These are phyloP conservation scores for Stegastes partitus DNA, from an alignment of 2,113 vertebrate genomes.

Conservation along the genomic window DNA sequence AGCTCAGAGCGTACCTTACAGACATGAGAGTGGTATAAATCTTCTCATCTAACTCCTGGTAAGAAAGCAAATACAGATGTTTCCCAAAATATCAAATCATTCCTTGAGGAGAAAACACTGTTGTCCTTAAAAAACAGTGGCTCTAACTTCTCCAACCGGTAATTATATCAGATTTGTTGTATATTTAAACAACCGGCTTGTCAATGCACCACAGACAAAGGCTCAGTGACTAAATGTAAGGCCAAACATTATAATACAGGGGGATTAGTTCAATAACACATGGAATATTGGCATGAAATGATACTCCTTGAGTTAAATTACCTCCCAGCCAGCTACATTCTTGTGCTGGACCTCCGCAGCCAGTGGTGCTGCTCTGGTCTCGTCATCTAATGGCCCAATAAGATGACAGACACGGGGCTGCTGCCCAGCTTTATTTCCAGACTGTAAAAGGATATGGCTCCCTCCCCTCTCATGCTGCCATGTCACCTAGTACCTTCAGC, in stretches of 20 bases:
- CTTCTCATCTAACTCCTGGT: not conserved
- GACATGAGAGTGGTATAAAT: not conserved
- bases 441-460: constrained; percentile 78
- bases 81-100: not conserved
- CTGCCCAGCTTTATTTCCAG: constrained; percentile 73
- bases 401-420: constrained; percentile 40
- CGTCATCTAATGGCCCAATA: constrained; percentile 32
- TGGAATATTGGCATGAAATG: constrained; percentile 27
- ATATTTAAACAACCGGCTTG: not conserved
- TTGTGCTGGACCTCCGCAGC: constrained; percentile 7
- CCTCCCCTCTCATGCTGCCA: constrained; percentile 34
- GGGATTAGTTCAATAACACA: constrained; percentile 14
- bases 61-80: not conserved
- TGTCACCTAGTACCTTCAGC: constrained; percentile 68
- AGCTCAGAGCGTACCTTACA: too few species aligned
- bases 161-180: not conserved
- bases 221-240: not conserved
- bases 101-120: not conserved
- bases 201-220: not conserved
- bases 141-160: not conserved
- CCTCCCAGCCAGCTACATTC: constrained; percentile 8
- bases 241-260: not conserved
- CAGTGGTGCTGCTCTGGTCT: constrained; percentile 14
- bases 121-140: not conserved
- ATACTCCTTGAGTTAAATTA: constrained; percentile 15